Conservation (phyloP, 2,113 vertebrate species). For the Labrus mixtus region DNA sequence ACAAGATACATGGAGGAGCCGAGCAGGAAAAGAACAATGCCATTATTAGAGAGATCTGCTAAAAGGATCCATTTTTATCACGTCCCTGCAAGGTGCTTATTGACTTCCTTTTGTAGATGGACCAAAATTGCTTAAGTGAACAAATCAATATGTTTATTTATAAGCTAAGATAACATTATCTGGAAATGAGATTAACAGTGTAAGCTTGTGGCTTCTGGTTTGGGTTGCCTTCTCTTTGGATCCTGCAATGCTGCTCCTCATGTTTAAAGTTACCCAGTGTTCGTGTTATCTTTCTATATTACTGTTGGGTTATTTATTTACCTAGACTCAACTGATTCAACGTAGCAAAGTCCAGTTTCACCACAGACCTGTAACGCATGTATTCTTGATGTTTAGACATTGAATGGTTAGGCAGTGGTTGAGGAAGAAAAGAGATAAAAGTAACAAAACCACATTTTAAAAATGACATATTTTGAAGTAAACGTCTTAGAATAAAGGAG, state of each 20-base stretch:
- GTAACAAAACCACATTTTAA: no score
- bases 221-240: neutral
- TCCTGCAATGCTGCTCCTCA: neutral
- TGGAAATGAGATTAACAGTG: conserved; percentile 50
- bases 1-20: conserved; percentile 31
- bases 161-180: conserved; percentile 49
- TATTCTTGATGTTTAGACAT: no score
- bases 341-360: no score
- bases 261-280: neutral
- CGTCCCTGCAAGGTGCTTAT: conserved; percentile 70
- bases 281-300: neutral
- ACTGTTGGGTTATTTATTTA: neutral
- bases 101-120: conserved; percentile 52
- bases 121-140: conserved; percentile 58
- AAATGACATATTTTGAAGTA: no score
- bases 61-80: conserved; percentile 59
- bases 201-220: conserved; percentile 18
- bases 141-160: conserved; percentile 72
- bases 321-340: no score
- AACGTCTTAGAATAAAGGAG: no score
- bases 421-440: no score
- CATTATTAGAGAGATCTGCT: conserved; percentile 48
- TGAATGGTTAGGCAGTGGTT: no score
- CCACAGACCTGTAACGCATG: no score
- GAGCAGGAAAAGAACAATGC: conserved; percentile 29